phyloP scores from a whole-genome alignment of 2,888 invertebrate genomes.

The Cordilura impudica region DNA sequence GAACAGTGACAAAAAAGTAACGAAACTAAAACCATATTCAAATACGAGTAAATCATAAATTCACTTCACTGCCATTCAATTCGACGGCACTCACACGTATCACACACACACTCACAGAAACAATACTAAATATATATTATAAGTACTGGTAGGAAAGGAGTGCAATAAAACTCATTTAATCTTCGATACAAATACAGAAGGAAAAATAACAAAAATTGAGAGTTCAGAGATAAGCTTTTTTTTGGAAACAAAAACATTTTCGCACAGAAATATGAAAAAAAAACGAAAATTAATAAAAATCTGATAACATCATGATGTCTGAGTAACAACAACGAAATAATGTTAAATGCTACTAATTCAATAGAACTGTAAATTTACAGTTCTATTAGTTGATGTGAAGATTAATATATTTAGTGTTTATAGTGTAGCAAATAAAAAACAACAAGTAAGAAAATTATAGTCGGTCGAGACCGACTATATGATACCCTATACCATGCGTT shows the following conservation, averaged over 20 bases:
- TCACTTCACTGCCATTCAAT: not conserved
- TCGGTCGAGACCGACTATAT: too few species aligned
- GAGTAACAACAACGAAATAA: constrained; percentile 8
- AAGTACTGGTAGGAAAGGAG: too few species aligned
- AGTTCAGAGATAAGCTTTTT: not conserved
- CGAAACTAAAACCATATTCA: constrained; percentile 17
- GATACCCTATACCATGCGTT: too few species aligned
- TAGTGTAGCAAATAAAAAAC: too few species aligned
- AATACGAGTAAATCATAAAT: constrained; percentile 36
- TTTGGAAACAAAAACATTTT: not conserved
- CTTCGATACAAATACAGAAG: not conserved
- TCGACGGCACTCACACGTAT: too few species aligned
- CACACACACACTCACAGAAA: not conserved
- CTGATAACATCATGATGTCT: constrained; percentile 41
- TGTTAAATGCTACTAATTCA: too few species aligned
- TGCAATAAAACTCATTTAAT: not conserved
- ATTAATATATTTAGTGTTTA: too few species aligned
- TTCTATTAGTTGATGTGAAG: too few species aligned
- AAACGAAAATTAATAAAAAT: not conserved
- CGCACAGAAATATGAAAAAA: constrained; percentile 18
- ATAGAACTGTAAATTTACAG: too few species aligned
- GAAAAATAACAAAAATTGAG: not conserved
- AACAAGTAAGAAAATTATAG: too few species aligned
- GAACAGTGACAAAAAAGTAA: not conserved
- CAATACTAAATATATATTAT: not conserved